These are phyloP conservation scores for Thera obeliscata DNA, from an alignment of 2,888 invertebrate genomes.

Conservation along the genomic window DNA sequence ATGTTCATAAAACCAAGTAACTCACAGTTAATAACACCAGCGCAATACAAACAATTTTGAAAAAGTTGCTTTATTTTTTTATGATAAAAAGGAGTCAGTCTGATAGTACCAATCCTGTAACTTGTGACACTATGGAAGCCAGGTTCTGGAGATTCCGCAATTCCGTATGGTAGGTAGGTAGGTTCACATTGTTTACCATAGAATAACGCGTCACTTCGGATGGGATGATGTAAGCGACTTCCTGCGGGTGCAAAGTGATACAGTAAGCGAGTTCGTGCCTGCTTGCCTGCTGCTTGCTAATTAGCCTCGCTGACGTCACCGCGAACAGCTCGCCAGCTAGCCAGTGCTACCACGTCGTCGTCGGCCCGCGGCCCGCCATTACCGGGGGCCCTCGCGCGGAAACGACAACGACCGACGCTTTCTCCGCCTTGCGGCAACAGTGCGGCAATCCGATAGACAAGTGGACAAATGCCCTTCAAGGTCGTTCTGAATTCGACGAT, in stretches of 20 bases:
- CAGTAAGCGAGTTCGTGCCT: conserved; percentile 64
- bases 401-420: conserved; percentile 82
- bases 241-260: conserved; percentile 66
- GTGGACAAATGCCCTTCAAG: conserved; percentile 57
- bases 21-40: not conserved
- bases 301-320: conserved; percentile 77
- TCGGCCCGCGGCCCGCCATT: conserved; percentile 60
- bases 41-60: too few relatives aligned
- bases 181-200: not conserved
- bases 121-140: too few relatives aligned
- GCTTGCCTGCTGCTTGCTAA: conserved; percentile 78
- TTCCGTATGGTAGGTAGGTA: too few relatives aligned
- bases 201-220: conserved; percentile 58
- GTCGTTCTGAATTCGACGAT: conserved; percentile 40
- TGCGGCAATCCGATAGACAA: conserved; percentile 43
- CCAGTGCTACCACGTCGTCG: conserved; percentile 36
- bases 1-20: not conserved
- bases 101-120: too few relatives aligned
- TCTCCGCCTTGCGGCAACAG: conserved; percentile 65
- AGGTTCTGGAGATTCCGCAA: too few relatives aligned
- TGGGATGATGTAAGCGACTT: conserved; percentile 78
- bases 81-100: too few relatives aligned
- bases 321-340: conserved; percentile 57
- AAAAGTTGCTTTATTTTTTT: too few relatives aligned
- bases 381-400: conserved; percentile 78